These are phyloP conservation scores for Cervus canadensis DNA, from an alignment of 2,113 vertebrate species.

Conservation along the genomic window DNA sequence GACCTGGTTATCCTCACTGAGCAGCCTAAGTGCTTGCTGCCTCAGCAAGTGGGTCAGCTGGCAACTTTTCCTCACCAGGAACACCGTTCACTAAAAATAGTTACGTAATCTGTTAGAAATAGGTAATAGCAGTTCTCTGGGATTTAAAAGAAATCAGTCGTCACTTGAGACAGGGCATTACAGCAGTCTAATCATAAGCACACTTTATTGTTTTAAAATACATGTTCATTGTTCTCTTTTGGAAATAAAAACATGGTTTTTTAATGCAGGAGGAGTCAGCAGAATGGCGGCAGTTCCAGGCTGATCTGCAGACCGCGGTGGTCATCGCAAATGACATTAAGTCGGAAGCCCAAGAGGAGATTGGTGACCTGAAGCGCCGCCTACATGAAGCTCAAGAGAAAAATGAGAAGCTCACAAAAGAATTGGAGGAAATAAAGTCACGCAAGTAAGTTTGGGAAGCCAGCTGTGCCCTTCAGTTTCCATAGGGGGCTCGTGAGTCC, in stretches of 20 bases:
- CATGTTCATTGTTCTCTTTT: background rate
- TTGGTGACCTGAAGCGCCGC: constrained; percentile 92
- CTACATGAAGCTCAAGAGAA: constrained; percentile 93
- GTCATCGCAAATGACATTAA: constrained; percentile 98
- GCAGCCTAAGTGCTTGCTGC: background rate
- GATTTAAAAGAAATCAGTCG: background rate
- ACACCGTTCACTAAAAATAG: background rate
- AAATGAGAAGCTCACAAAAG: constrained; percentile 94
- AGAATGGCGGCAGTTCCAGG: constrained; percentile 98
- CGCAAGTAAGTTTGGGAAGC: constrained; percentile 87
- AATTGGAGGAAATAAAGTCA: constrained; percentile 93
- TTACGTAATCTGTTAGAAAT: background rate
- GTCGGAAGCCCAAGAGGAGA: constrained; percentile 96
- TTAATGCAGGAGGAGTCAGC: constrained; percentile 91
- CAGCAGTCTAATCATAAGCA: background rate
- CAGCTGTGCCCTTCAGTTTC: background rate
- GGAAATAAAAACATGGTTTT: constrained; percentile 34
- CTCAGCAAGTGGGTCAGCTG: background rate
- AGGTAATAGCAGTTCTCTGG: background rate
- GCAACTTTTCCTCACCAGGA: background rate
- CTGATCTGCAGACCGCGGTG: constrained; percentile 95
- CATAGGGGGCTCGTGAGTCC: background rate
- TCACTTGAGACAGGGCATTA: background rate
- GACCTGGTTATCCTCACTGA: background rate
- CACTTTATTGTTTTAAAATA: constrained; percentile 22